Percentiles rank a stretch among this genome's conserved stretches.
phyloP scores from a whole-genome alignment of 2,113 vertebrate genomes.

The Arvicanthis niloticus region DNA sequence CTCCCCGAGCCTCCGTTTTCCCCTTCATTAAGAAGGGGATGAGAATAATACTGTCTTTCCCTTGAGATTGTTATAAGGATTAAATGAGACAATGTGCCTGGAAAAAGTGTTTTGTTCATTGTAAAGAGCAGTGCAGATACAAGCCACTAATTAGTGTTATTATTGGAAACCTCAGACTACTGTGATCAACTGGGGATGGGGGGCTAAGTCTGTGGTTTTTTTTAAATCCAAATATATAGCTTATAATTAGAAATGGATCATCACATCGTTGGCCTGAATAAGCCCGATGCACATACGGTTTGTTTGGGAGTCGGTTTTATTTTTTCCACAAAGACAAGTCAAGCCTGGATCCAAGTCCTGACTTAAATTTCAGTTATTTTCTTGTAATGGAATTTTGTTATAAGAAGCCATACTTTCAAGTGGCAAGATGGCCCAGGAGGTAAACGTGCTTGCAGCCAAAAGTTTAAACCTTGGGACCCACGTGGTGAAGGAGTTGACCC shows the following conservation, averaged over 20 bases:
- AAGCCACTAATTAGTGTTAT: constrained; percentile 67
- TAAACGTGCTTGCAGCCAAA: too few species aligned
- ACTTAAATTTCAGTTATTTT: constrained; percentile 29
- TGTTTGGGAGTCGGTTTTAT: not conserved
- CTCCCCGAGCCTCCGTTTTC: not conserved
- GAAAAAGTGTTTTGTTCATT: constrained; percentile 57
- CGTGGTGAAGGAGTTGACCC: not conserved
- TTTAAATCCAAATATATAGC: constrained; percentile 40
- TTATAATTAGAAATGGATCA: constrained; percentile 61
- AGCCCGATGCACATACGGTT: not conserved
- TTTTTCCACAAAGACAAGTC: not conserved
- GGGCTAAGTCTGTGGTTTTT: not conserved
- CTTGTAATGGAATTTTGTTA: constrained; percentile 27
- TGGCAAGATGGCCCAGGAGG: not conserved
- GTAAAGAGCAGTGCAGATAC: constrained; percentile 34
- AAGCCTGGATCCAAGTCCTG: constrained; percentile 11
- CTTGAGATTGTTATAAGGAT: not conserved
- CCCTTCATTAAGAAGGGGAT: not conserved
- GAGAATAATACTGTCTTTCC: constrained; percentile 26
- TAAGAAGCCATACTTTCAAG: constrained; percentile 12
- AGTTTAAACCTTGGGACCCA: not conserved
- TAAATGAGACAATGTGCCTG: constrained; percentile 50
- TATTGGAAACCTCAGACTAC: constrained; percentile 46
- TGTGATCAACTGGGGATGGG: constrained; percentile 29
- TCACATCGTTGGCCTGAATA: constrained; percentile 16